phyloP scores from a whole-genome alignment of 2,888 invertebrate species.

The Trypoxylon attenuatum region DNA sequence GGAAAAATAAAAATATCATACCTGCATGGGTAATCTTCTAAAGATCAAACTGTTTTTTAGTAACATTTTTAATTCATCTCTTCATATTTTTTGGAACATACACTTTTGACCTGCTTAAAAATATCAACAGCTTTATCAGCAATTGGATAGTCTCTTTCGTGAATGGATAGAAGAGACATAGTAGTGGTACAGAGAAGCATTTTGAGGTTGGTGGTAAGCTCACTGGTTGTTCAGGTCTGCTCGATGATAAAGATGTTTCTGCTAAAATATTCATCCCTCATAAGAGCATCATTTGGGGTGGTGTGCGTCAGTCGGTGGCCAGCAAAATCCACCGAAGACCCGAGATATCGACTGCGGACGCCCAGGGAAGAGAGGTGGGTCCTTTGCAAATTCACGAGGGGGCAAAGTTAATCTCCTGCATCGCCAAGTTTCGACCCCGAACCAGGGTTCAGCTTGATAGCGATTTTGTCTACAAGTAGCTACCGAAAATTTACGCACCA shows the following conservation, averaged over 20 bases:
- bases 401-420: slow-evolving; percentile 20
- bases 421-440: slow-evolving; percentile 16
- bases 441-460: slow-evolving; percentile 21
- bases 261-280: slow-evolving; percentile 51
- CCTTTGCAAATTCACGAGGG: slow-evolving; percentile 40
- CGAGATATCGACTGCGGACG: slow-evolving; percentile 26
- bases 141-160: too few relatives aligned
- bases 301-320: neutral
- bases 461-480: slow-evolving; percentile 24
- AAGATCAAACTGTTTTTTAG: too few relatives aligned
- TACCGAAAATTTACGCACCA: slow-evolving; percentile 15
- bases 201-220: slow-evolving; percentile 1
- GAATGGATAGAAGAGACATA: too few relatives aligned
- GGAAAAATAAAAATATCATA: too few relatives aligned
- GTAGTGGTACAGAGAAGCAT: too few relatives aligned
- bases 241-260: slow-evolving; percentile 36
- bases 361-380: neutral
- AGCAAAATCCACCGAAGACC: slow-evolving; percentile 33
- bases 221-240: slow-evolving; percentile 8
- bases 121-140: too few relatives aligned
- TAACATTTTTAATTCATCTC: too few relatives aligned
- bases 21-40: too few relatives aligned
- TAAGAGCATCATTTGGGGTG: slow-evolving; percentile 26
- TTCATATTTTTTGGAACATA: too few relatives aligned
- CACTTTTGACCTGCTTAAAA: too few relatives aligned